phyloP scores from a whole-genome alignment of 2,113 vertebrate species.

The Semicossyphus pulcher region DNA sequence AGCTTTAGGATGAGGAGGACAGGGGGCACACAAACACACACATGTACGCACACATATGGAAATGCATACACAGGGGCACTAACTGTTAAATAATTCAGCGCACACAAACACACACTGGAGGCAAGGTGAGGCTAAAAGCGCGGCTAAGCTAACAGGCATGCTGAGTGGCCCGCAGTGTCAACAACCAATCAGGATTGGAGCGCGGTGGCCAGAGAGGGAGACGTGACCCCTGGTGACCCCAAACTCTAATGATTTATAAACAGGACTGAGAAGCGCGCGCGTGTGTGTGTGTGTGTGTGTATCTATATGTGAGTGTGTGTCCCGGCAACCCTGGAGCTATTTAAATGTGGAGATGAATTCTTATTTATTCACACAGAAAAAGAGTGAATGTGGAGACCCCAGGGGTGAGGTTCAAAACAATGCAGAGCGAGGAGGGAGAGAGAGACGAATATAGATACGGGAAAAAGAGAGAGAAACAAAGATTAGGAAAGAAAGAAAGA shows the following conservation, averaged over 20 bases:
- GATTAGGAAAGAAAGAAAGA: constrained; percentile 23
- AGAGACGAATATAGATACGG: constrained; percentile 36
- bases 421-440: constrained; percentile 31
- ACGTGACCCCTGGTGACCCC: constrained; percentile 72
- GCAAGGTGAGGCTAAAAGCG: constrained; percentile 74
- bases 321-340: constrained; percentile 68
- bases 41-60: constrained; percentile 53
- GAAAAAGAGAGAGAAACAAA: constrained; percentile 34
- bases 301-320: constrained; percentile 33
- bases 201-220: constrained; percentile 65
- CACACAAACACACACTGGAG: constrained; percentile 73
- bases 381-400: constrained; percentile 70
- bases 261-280: constrained; percentile 62
- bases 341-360: constrained; percentile 79
- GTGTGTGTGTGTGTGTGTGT: constrained; percentile 52
- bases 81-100: constrained; percentile 77
- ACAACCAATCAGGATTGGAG: constrained; percentile 77
- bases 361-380: constrained; percentile 79
- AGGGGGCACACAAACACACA: constrained; percentile 28
- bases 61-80: constrained; percentile 68
- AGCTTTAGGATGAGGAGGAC: constrained; percentile 47
- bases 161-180: constrained; percentile 69
- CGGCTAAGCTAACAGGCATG: constrained; percentile 74
- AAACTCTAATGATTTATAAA: constrained; percentile 81
- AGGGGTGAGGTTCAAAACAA: constrained; percentile 78